phyloP scores from a whole-genome alignment of 2,113 vertebrate genomes.

The Fregata magnificens region DNA sequence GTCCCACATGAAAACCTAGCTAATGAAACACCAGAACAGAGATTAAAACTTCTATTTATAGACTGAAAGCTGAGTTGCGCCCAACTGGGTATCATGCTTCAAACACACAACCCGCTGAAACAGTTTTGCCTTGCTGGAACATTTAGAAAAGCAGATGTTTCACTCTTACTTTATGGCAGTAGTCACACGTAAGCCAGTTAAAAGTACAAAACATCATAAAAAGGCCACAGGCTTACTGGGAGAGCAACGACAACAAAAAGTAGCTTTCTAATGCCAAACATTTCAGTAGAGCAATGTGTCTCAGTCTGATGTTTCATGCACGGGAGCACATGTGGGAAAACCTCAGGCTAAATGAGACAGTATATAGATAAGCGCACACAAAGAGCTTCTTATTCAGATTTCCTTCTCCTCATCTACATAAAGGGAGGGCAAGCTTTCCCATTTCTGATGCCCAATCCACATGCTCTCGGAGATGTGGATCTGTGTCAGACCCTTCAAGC shows the following conservation, averaged over 20 bases:
- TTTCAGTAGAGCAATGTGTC: neutral
- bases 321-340: neutral
- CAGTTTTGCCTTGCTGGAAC: neutral
- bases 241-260: neutral
- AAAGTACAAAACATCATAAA: neutral
- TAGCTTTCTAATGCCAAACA: neutral
- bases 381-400: neutral
- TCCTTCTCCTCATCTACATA: neutral
- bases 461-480: neutral
- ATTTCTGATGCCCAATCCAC: neutral
- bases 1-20: neutral
- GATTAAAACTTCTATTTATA: slow-evolving; percentile 56
- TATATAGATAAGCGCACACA: neutral
- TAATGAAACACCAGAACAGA: slow-evolving; percentile 20
- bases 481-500: neutral
- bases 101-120: neutral
- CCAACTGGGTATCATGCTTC: neutral
- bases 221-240: neutral
- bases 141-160: slow-evolving; percentile 12
- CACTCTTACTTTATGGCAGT: neutral
- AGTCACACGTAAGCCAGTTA: neutral
- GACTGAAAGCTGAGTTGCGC: neutral
- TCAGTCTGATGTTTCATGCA: neutral
- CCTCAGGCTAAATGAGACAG: neutral
- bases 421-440: neutral